Evolutionary conservation across 2,797 vertebrate species (phyloP).

Genomic region (Paramormyrops hopkinsi): DNA sequence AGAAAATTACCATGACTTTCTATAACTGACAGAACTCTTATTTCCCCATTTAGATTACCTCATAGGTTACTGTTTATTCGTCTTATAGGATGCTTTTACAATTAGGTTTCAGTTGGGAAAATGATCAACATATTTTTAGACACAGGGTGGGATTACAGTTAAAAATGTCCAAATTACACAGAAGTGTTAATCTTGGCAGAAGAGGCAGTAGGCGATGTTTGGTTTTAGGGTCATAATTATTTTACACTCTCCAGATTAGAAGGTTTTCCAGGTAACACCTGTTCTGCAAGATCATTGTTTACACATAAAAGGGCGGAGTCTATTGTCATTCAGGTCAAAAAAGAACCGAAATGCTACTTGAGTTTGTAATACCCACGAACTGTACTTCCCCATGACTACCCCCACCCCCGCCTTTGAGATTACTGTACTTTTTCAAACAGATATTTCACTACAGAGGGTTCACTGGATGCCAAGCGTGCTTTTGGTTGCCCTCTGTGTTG

Average conservation of each 20-base stretch:
- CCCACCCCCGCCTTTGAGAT: not conserved
- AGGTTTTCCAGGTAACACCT: not conserved
- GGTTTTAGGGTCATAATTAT: not conserved
- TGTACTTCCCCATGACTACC: conserved; percentile 1
- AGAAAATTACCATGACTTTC: not conserved
- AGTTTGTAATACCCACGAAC: not conserved
- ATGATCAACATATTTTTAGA: not conserved
- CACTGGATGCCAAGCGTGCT: not conserved
- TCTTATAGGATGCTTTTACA: not conserved
- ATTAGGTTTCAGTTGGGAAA: not conserved
- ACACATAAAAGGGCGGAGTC: not conserved
- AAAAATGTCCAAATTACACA: not conserved
- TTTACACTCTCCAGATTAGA: not conserved
- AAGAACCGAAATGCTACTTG: not conserved
- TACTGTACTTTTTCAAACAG: not conserved
- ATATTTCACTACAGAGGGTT: not conserved
- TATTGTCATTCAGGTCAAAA: not conserved
- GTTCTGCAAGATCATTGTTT: not conserved
- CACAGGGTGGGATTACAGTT: not conserved
- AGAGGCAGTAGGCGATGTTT: not conserved
- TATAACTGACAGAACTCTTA: not conserved
- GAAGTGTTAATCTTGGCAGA: not conserved
- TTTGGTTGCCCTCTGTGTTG: not conserved
- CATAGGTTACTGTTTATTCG: not conserved
- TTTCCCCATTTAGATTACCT: not conserved